A percentile compares a stretch with the other conserved stretches of the same genome.
These are phyloP conservation scores for Neodiprion pinetum DNA, from an alignment of 1,140 invertebrate genomes.

Conservation along the genomic window DNA sequence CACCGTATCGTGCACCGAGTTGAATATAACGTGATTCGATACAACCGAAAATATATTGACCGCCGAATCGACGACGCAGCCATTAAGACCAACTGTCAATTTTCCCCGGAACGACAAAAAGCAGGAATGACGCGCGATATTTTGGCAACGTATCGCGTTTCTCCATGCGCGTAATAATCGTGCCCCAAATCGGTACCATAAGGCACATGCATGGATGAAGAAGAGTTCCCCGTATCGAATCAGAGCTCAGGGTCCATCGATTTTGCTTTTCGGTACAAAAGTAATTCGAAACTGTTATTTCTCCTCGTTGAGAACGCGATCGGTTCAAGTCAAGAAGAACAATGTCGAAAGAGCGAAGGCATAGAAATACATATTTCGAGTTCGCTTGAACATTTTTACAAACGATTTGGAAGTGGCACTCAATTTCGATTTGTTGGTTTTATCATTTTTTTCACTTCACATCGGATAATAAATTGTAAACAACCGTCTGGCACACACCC, in stretches of 20 bases:
- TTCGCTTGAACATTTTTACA: too few species aligned
- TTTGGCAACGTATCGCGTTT: not conserved
- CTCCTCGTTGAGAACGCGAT: not conserved
- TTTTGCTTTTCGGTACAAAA: too few species aligned
- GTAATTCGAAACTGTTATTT: not conserved
- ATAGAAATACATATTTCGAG: not conserved
- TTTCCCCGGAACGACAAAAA: not conserved
- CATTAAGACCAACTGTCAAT: not conserved
- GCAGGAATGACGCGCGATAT: not conserved
- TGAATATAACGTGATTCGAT: not conserved
- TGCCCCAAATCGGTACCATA: too few species aligned
- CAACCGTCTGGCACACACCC: constrained; percentile 8
- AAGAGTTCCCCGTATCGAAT: not conserved
- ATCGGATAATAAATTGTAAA: not conserved
- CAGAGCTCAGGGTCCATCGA: not conserved
- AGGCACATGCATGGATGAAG: not conserved
- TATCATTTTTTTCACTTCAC: too few species aligned
- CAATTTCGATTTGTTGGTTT: too few species aligned
- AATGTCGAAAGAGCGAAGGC: not conserved
- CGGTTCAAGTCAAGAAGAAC: not conserved
- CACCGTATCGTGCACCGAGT: too few species aligned
- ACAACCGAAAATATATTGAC: not conserved
- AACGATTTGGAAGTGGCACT: too few species aligned
- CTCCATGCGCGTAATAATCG: too few species aligned
- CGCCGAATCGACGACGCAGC: not conserved